These are phyloP conservation scores for Bembecia ichneumoniformis DNA, from an alignment of 2,888 invertebrate genomes.

Conservation along the genomic window DNA sequence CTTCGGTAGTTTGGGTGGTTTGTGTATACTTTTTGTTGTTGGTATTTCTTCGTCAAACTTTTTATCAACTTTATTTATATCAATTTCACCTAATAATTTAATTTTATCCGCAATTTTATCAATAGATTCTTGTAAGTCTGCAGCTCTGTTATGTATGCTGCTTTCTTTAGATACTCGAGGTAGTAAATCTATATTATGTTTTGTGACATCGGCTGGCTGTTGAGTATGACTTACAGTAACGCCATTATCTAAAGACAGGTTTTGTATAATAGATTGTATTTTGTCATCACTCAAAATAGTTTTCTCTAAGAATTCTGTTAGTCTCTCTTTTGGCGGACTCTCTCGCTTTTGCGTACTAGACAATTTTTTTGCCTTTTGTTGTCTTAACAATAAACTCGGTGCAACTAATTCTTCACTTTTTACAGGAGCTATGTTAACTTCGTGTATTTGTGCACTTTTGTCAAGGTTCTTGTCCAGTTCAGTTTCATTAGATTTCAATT, in stretches of 20 bases:
- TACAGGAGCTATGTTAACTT: neutral
- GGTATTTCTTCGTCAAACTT: conserved; percentile 28
- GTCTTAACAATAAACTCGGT: conserved; percentile 27
- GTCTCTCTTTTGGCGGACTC: conserved; percentile 59
- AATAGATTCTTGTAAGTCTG: conserved; percentile 31
- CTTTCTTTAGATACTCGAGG: conserved; percentile 11
- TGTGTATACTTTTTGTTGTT: conserved; percentile 42
- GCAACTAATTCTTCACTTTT: conserved; percentile 6
- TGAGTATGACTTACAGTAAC: neutral
- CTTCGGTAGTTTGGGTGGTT: conserved; percentile 43
- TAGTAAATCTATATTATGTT: neutral
- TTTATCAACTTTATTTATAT: conserved; percentile 5
- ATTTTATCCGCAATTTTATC: conserved; percentile 38
- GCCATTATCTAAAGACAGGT: conserved; percentile 47
- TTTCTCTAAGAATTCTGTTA: conserved; percentile 59
- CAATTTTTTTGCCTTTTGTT: conserved; percentile 26
- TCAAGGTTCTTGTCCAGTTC: neutral
- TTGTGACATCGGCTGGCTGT: neutral
- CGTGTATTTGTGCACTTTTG: neutral
- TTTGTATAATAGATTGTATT: conserved; percentile 59
- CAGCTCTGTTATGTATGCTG: conserved; percentile 30
- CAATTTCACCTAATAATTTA: conserved; percentile 23
- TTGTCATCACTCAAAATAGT: conserved; percentile 59
- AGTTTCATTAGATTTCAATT: neutral
- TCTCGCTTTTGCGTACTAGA: conserved; percentile 25